Percentiles rank a stretch among this genome's conserved stretches.
Conservation (phyloP, 2,113 vertebrate genomes). For the Brachypodius melanocephalos region DNA sequence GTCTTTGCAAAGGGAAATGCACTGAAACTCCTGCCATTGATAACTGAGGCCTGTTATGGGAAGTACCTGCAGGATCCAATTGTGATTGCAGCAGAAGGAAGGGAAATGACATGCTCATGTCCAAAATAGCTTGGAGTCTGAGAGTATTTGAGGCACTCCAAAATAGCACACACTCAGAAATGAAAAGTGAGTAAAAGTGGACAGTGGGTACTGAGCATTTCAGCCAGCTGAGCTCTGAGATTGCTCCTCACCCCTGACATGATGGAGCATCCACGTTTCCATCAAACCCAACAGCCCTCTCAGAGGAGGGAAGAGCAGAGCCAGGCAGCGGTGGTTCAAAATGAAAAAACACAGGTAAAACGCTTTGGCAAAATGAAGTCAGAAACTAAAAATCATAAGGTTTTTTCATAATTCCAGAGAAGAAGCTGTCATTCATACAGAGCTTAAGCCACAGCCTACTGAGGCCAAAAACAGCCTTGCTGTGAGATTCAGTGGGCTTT, state of each 20-base stretch:
- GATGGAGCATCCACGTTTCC: fast-evolving
- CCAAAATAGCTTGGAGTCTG: background rate
- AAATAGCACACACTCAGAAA: background rate
- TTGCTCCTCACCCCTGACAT: background rate
- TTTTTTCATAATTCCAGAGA: background rate
- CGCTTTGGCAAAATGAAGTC: background rate
- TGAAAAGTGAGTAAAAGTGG: background rate
- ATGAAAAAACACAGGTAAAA: background rate
- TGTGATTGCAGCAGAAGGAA: constrained; percentile 39
- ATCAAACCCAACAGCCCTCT: background rate
- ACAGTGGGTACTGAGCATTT: background rate
- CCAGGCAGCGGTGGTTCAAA: background rate
- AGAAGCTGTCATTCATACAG: background rate
- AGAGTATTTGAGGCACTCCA: background rate
- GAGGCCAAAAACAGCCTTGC: background rate
- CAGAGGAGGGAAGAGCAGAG: background rate
- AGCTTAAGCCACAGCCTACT: background rate
- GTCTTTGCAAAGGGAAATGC: background rate
- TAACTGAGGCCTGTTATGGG: constrained; percentile 27
- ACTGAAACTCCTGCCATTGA: background rate
- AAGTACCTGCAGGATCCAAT: constrained; percentile 50
- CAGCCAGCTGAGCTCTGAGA: background rate
- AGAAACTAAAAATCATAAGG: background rate
- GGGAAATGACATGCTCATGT: constrained; percentile 25
- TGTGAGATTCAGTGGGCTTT: constrained; percentile 40